Evolutionary conservation across 2,797 vertebrate genomes (phyloP), one percentile per base, ranked within the genome.

Genomic region (Microctenopoma stevenorrisi): DNA sequence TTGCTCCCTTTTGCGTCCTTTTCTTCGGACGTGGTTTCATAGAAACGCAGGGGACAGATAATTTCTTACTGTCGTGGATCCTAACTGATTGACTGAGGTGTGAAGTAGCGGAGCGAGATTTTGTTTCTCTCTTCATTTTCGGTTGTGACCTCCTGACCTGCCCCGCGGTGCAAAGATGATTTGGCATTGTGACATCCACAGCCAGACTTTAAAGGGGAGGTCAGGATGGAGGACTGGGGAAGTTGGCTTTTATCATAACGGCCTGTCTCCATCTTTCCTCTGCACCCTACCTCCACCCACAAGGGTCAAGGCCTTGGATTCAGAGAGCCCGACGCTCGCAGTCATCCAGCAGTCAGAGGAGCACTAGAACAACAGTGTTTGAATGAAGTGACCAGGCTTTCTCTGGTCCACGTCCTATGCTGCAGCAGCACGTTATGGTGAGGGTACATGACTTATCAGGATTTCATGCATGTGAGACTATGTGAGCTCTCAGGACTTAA

Each of bases 221-320:
- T 54, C 50, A 53, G 37, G 54, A 75, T 68, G 56, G 57, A 44
- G 57, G 68, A 53, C 4, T 7, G 40, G 79, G 66, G 55, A 60
- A 70, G 82, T 82, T 56, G 60, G 76, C 94, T 94, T 96, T 95
- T 96, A 95, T 95, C 95, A 94, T 92, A 93, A 94, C 93, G 95
- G 95, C 94, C 95, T 93, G 94, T 93, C 91, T 95, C 95, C 93
- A 93, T 86, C 94, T 95, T 94, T 94, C 92, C 88, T 82, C 87
- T 90, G 93, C 92, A 91, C 92, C 67, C 52, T 54, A 48, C 52
- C 72, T 52, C 28, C 62, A 48, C 58, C 62, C 75, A 16, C 4
- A 11, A 8, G 87, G 96, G 96, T 98, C 96, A 95, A 90, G 95
- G 94, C 95, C 95, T 96, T 93, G 92, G 88, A 93, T 95, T 94